These are phyloP conservation scores for Embidobia sp. DNA, from an alignment of 2,888 invertebrate species.

Conservation along the genomic window DNA sequence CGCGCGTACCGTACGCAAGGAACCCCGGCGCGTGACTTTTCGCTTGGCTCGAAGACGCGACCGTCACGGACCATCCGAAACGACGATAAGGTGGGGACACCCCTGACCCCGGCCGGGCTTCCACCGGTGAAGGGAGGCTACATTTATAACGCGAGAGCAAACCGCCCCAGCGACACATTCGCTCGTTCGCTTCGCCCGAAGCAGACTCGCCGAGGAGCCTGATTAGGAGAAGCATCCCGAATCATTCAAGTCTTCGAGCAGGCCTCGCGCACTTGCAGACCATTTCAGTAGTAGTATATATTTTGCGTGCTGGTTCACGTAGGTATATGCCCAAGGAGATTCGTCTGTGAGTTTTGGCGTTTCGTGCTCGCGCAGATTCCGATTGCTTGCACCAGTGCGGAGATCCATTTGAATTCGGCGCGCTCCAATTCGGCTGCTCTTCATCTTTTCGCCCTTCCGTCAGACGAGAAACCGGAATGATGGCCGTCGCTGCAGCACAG, in stretches of 20 bases:
- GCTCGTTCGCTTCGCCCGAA: conserved; percentile 81
- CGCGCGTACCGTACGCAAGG: conserved; percentile 51
- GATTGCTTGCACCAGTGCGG: conserved; percentile 25
- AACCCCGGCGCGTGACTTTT: conserved; percentile 58
- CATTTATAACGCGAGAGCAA: conserved; percentile 80
- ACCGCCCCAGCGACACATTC: conserved; percentile 81
- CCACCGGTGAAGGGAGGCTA: conserved; percentile 81
- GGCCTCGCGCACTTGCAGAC: neutral
- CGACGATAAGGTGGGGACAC: conserved; percentile 79
- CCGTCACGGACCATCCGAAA: conserved; percentile 76
- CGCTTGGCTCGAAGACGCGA: conserved; percentile 69
- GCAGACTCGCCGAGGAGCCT: conserved; percentile 74
- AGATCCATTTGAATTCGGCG: conserved; percentile 1
- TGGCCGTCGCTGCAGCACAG: conserved; percentile 95
- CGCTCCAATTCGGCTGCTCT: neutral
- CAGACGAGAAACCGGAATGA: conserved; percentile 81
- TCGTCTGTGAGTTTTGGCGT: neutral
- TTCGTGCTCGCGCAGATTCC: conserved; percentile 51
- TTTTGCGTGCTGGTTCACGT: neutral
- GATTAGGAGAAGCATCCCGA: conserved; percentile 63
- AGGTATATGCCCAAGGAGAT: neutral
- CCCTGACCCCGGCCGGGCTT: conserved; percentile 77
- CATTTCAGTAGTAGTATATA: neutral
- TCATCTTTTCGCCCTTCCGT: too few species aligned
- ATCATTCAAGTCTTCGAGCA: too few species aligned